phyloP scores from a whole-genome alignment of 2,888 invertebrate species.

The Acholoe squamosa region DNA sequence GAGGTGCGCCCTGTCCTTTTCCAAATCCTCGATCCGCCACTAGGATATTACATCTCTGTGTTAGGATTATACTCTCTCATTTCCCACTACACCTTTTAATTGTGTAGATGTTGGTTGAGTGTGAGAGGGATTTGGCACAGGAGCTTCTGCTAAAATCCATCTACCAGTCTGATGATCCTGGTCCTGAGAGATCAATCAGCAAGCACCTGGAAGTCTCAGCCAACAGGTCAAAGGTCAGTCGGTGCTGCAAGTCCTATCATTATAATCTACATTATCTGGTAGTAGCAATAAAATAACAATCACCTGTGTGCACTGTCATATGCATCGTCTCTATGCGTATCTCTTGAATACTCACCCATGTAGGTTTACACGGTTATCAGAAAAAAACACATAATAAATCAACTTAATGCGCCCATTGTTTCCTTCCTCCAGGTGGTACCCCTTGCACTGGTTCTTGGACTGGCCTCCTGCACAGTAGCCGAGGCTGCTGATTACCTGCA shows the following conservation, averaged over 20 bases:
- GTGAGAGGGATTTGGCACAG: background rate
- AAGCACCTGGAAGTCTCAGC: constrained; percentile 38
- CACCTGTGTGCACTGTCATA: background rate
- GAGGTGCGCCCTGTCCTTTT: no score
- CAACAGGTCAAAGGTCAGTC: constrained; percentile 8
- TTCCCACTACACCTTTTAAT: background rate
- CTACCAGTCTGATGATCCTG: constrained; percentile 17
- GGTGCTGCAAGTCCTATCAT: background rate
- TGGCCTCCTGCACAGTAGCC: background rate
- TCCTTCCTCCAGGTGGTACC: constrained; percentile 22
- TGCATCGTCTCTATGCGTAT: background rate
- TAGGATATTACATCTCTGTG: background rate
- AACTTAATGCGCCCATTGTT: background rate
- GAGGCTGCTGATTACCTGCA: background rate
- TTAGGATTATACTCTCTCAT: background rate
- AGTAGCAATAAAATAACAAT: background rate
- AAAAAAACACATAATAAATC: background rate
- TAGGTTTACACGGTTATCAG: background rate
- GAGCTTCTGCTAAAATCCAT: constrained; percentile 55
- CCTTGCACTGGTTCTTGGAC: background rate
- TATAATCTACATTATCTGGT: no score
- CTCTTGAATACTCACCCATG: background rate
- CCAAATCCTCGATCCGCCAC: no score
- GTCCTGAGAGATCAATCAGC: constrained; percentile 7
- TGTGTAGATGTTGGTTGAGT: background rate